These are phyloP conservation scores for Remorina albescens DNA, from an alignment of 2,797 vertebrate species.

Conservation along the genomic window DNA sequence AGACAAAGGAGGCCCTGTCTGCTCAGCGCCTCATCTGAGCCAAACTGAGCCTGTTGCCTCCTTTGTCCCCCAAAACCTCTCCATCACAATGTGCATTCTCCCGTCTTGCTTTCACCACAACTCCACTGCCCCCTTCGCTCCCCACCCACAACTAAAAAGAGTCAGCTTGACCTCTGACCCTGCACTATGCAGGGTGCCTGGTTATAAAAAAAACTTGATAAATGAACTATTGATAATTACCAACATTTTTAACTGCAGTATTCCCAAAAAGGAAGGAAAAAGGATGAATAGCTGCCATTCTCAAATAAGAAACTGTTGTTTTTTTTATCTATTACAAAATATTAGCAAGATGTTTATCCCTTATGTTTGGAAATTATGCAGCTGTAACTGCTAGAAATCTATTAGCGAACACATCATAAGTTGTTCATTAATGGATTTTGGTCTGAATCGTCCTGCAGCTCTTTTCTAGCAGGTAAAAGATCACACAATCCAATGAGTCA, in stretches of 20 bases:
- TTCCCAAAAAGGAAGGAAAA: background rate
- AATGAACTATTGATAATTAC: background rate
- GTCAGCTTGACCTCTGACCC: conserved; percentile 78
- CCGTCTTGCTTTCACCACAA: conserved; percentile 69
- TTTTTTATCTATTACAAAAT: no score
- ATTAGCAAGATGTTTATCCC: background rate
- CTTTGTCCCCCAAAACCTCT: conserved; percentile 82
- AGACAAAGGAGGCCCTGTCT: conserved; percentile 85
- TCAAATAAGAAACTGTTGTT: no score
- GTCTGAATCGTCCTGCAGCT: background rate
- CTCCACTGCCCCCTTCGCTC: conserved; percentile 44
- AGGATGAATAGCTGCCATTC: background rate
- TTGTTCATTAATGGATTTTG: background rate
- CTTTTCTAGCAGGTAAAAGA: background rate
- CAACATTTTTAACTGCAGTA: no score
- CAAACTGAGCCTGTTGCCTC: conserved; percentile 82
- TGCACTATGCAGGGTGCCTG: conserved; percentile 53
- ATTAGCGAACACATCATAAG: background rate
- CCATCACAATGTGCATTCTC: conserved; percentile 86
- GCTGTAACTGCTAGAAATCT: background rate
- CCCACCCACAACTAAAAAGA: conserved; percentile 62
- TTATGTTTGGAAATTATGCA: no score
- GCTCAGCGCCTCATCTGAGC: conserved; percentile 71
- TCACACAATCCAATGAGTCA: background rate
- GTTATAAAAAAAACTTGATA: background rate